phyloP scores from a whole-genome alignment of 2,113 vertebrate genomes.

The Chaenocephalus aceratus region DNA sequence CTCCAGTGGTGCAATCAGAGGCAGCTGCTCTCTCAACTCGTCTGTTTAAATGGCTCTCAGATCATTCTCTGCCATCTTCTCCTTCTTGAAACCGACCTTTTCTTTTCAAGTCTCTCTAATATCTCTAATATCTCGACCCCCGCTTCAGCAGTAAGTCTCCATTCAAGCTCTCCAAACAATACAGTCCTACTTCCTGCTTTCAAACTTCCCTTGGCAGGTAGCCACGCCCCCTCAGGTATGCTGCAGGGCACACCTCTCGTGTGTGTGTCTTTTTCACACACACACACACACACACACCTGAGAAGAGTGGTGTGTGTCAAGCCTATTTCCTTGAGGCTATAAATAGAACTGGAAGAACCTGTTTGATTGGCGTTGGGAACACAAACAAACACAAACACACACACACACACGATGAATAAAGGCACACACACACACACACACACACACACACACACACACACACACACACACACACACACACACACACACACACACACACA shows the following conservation, averaged over 20 bases:
- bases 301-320: not conserved
- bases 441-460: no score
- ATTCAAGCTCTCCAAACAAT: slow-evolving; percentile 47
- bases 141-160: not conserved
- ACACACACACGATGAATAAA: not conserved
- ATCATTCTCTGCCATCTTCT: not conserved
- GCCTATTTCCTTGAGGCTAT: slow-evolving; percentile 58
- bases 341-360: slow-evolving; percentile 63
- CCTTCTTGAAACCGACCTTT: not conserved
- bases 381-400: slow-evolving; percentile 12
- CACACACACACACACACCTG: slow-evolving; percentile 9
- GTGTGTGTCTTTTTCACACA: slow-evolving; percentile 1
- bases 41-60: not conserved
- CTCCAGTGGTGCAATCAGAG: not conserved
- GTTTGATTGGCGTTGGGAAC: slow-evolving; percentile 18
- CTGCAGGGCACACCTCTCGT: slow-evolving; percentile 4
- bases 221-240: slow-evolving; percentile 69
- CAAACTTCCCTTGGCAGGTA: slow-evolving; percentile 32
- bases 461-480: no score
- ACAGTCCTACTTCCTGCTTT: slow-evolving; percentile 60
- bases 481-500: no score
- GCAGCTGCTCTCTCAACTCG: not conserved
- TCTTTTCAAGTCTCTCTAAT: not conserved
- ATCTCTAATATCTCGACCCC: no score
- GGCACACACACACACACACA: not conserved